Base-by-base conservation (phyloP, 2,888 invertebrate genomes). In the Mamestra brassicae region DNA sequence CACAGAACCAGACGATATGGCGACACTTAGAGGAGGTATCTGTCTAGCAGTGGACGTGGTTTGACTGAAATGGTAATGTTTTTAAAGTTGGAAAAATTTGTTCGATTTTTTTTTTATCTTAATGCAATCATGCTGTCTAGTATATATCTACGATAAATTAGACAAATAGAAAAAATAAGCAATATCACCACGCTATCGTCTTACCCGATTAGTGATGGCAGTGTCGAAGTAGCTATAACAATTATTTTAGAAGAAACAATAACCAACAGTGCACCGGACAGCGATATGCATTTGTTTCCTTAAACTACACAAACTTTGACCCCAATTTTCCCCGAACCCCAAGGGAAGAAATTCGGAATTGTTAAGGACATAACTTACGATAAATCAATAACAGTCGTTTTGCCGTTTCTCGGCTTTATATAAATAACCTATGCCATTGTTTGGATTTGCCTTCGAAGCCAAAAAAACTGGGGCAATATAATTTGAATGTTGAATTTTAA, bases 301-400 rank as follows among this genome's bases (percentile, higher is more conserved):
- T 15, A 63, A 34, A 10, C 10, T 36, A 36, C 36, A 52, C 45
- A 58, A 68, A 52, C 45, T 58, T 67, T 78, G 45, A 68, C 78
- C 52, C 47, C 45, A 52, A 60, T 75, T 78, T 38, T 11, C 11
- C 17, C 42, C 34, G 36, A 26, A 54, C 54, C 54, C 54, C 1
- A 6, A 13, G 17, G 42, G 34, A 70, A 45, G 58, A 54, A 3
- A 60, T 69, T 75, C 52, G 4, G 52, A 47, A 60, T 78, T 47
- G 60, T 38, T 70, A 78, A 78, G n/a, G 70, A 47, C 68, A 60
- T 78, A 38, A 69, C 71, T 34, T 50, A 61, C 61, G 34, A 70
- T 78, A 78, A 78, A 76, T 76, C 61, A 76, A 78, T 78, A 79
- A 62, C 47, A 78, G 42, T 62, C 71, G 34, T 55, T 65, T 78